phyloP scores from a whole-genome alignment of 2,888 invertebrate species.

The Hypsopygia costalis region DNA sequence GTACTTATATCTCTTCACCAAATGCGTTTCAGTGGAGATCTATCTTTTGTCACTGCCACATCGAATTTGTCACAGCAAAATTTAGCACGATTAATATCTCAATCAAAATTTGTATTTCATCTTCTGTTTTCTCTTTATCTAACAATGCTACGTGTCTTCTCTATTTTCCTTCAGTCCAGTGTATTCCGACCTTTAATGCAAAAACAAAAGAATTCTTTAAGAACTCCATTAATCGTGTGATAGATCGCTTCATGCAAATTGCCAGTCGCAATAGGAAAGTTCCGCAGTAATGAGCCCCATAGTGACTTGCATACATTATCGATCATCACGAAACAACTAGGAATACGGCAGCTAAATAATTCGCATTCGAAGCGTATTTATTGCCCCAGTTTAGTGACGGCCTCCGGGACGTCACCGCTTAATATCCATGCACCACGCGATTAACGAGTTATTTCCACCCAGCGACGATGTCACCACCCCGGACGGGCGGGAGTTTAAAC shows the following conservation, averaged over 20 bases:
- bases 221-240: slow-evolving; percentile 43
- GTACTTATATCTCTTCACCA: too few species aligned
- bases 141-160: too few species aligned
- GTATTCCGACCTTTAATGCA: slow-evolving; percentile 16
- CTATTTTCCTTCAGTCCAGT: neutral
- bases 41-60: too few species aligned
- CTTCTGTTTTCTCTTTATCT: too few species aligned
- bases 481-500: slow-evolving; percentile 15
- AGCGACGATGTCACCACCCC: slow-evolving; percentile 48
- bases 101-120: too few species aligned
- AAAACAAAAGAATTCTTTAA: slow-evolving; percentile 46
- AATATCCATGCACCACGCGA: slow-evolving; percentile 59
- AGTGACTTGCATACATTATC: slow-evolving; percentile 49
- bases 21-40: too few species aligned
- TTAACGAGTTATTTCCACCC: slow-evolving; percentile 38
- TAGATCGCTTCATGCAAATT: slow-evolving; percentile 56
- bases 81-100: too few species aligned
- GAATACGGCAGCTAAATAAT: slow-evolving; percentile 47
- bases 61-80: too few species aligned
- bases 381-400: slow-evolving; percentile 47
- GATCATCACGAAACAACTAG: slow-evolving; percentile 50
- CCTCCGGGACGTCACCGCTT: slow-evolving; percentile 50
- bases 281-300: slow-evolving; percentile 41
- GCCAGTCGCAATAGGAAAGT: slow-evolving; percentile 35
- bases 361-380: slow-evolving; percentile 56